Percentiles rank a stretch among this genome's conserved stretches.
These are phyloP conservation scores for Drosophila melanosoma DNA, from an alignment of 2,888 invertebrate species.

Conservation along the genomic window DNA sequence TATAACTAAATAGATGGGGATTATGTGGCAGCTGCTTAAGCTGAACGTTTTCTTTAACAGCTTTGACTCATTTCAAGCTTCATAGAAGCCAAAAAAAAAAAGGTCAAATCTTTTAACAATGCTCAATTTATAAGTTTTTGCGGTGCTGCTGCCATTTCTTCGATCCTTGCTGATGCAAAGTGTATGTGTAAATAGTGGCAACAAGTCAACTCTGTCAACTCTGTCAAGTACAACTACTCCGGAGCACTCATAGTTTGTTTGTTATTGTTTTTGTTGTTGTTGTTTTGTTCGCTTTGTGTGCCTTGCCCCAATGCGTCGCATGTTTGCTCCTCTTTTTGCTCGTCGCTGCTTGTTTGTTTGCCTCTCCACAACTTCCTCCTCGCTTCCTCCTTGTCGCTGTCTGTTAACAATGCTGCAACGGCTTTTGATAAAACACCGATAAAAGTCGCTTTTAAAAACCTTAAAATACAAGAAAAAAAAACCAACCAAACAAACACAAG, in stretches of 20 bases:
- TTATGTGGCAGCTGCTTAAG: background rate
- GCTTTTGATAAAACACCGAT: slow-evolving; percentile 63
- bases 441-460: slow-evolving; percentile 49
- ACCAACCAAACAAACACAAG: slow-evolving; percentile 65
- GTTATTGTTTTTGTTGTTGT: slow-evolving; percentile 26
- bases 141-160: slow-evolving; percentile 8
- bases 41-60: background rate
- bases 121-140: slow-evolving; percentile 14
- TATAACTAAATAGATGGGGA: background rate
- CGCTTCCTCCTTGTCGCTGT: slow-evolving; percentile 1
- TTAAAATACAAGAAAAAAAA: slow-evolving; percentile 22
- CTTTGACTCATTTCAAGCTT: background rate
- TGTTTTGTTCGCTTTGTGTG: slow-evolving; percentile 17
- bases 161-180: slow-evolving; percentile 12
- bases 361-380: background rate
- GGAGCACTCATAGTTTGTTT: slow-evolving; percentile 34
- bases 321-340: slow-evolving; percentile 31
- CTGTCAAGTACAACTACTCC: slow-evolving; percentile 23
- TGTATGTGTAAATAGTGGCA: slow-evolving; percentile 42
- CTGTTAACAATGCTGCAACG: slow-evolving; percentile 44
- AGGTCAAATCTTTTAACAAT: slow-evolving; percentile 13
- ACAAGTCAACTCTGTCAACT: slow-evolving; percentile 51
- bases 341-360: slow-evolving; percentile 39
- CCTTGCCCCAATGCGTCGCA: slow-evolving; percentile 21
- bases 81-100: slow-evolving; percentile 8